Evolutionary conservation across 1,140 invertebrate species (phyloP).

Genomic region (Drosophila erecta): DNA sequence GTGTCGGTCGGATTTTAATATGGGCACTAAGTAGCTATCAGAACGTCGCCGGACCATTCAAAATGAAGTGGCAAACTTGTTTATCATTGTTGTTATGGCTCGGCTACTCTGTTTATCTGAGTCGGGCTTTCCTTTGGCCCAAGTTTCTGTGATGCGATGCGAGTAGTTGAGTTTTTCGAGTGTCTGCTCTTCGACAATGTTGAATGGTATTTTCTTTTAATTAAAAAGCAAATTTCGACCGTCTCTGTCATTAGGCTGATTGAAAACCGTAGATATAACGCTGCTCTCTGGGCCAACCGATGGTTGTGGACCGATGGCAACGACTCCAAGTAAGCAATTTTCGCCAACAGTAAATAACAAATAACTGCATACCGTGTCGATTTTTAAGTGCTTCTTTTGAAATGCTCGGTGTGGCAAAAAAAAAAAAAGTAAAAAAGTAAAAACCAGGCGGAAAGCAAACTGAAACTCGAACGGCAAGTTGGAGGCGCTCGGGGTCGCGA

Average conservation of each 20-base stretch:
- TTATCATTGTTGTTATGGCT: conserved; percentile 78
- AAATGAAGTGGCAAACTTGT: conserved; percentile 81
- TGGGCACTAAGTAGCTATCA: conserved; percentile 79
- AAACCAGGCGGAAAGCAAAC: conserved; percentile 10
- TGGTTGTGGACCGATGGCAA: not conserved
- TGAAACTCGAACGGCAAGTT: conserved; percentile 52
- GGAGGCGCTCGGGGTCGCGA: conserved; percentile 29
- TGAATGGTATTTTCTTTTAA: conserved; percentile 76
- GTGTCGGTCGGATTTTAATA: conserved; percentile 76
- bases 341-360: conserved; percentile 70
- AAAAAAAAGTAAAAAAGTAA: conserved; percentile 12
- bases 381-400: conserved; percentile 77
- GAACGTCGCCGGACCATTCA: conserved; percentile 61
- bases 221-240: conserved; percentile 76
- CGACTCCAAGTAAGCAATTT: conserved; percentile 72
- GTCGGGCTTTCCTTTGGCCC: conserved; percentile 29
- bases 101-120: conserved; percentile 32
- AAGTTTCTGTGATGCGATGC: conserved; percentile 23
- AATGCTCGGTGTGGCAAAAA: conserved; percentile 22
- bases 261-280: conserved; percentile 59
- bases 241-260: conserved; percentile 78
- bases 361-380: conserved; percentile 79
- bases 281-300: too few relatives aligned
- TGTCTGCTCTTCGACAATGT: conserved; percentile 59
- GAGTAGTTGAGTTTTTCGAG: conserved; percentile 67